Evolutionary conservation across 1,140 invertebrate species (phyloP).

Genomic region (Drosophila truncata): DNA sequence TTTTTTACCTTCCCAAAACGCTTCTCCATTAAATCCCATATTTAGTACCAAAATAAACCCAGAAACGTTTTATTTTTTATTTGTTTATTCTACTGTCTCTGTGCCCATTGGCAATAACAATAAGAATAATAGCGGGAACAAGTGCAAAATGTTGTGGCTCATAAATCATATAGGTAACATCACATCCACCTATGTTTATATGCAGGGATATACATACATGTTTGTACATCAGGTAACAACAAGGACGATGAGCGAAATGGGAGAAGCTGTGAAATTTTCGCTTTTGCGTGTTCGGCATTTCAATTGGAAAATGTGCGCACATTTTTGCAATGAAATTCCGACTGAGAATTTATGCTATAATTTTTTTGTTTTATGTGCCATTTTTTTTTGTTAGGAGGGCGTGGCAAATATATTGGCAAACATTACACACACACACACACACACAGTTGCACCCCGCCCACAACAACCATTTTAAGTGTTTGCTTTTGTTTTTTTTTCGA

Average conservation of each 20-base stretch:
- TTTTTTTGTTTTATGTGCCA: slow-evolving; percentile 76
- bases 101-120: slow-evolving; percentile 57
- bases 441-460: slow-evolving; percentile 14
- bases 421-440: slow-evolving; percentile 15
- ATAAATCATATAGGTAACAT: slow-evolving; percentile 69
- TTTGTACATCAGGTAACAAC: slow-evolving; percentile 35
- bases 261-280: slow-evolving; percentile 42
- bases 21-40: no score
- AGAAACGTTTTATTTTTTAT: neutral
- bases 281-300: slow-evolving; percentile 72
- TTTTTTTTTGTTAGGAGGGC: slow-evolving; percentile 45
- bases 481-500: slow-evolving; percentile 67
- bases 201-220: neutral
- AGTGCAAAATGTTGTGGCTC: slow-evolving; percentile 59
- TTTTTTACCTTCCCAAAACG: neutral
- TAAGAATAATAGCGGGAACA: slow-evolving; percentile 39
- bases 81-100: slow-evolving; percentile 21
- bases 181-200: slow-evolving; percentile 43
- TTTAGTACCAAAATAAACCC: neutral
- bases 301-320: slow-evolving; percentile 77
- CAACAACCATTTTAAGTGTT: slow-evolving; percentile 79
- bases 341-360: slow-evolving; percentile 67
- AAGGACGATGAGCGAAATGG: slow-evolving; percentile 16
- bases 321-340: slow-evolving; percentile 59
- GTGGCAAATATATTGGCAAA: slow-evolving; percentile 43